Evolutionary conservation across 2,888 invertebrate genomes (phyloP), one percentile per base, ranked within the genome.

Genomic region (Eudasyphora cyanicolor): DNA sequence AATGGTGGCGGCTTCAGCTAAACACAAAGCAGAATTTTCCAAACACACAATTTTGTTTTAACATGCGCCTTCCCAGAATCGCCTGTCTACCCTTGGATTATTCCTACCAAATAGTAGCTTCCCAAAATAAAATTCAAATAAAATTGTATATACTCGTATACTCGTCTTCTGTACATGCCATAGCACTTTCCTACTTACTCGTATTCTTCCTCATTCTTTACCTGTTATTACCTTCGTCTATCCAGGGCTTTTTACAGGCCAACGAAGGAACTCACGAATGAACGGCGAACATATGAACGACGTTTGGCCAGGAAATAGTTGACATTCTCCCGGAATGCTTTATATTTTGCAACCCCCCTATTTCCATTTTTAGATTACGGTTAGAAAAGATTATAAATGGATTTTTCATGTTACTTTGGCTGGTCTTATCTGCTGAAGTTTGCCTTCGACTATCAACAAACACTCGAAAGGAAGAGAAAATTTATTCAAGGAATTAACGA

Each of bases 381-480:
- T 12, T 42, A 67, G 67, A 67, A 67, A n/a, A 24, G 67, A 38
- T 67, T 42, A 24, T 24, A 38, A 67, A 38, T 67, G 67, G 67
- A 42, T 38, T 35, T 67, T 67, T 42, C 42, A 42, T 67, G 67
- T 67, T 67, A 57, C 57, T 57, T 24, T 57, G 57, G 57, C 4
- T 24, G 45, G 45, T n/a, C 12, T 45, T 45, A 45, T 45, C 45
- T 45, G 1, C 3, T 14, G n/a, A n/a, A n/a, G 45, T n/a, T n/a
- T 45, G 45, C n/a, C n/a, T 45, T 45, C 2, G n/a, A 14, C n/a
- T n/a, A n/a, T n/a, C n/a, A n/a, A n/a, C n/a, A n/a, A n/a, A 45
- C 45, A n/a, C n/a, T 38, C 38, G 12, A 38, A n/a, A 38, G 32
- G 32, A 32, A 32, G 8, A 32, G 32, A 5, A 38, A 14, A 12